Evolutionary conservation across 2,113 vertebrate species (phyloP).

Genomic region (Hemibagrus wyckioides): DNA sequence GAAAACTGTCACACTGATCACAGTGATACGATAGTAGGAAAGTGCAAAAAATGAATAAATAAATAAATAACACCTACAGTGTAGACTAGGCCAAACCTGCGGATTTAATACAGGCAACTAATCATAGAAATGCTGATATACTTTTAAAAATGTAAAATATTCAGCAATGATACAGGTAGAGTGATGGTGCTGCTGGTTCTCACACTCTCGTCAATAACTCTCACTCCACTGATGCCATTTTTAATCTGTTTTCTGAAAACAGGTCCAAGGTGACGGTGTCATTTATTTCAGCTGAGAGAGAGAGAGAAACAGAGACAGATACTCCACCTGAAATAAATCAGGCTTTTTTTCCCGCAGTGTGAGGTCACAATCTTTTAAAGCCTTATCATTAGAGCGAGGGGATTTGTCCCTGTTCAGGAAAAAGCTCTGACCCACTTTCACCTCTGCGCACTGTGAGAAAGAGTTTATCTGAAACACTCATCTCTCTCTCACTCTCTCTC

Average conservation of each 20-base stretch:
- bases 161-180: background rate
- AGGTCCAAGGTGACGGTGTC: background rate
- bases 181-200: background rate
- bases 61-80: too few species aligned
- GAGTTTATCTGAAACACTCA: constrained; percentile 4
- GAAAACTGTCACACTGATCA: too few species aligned
- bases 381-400: background rate
- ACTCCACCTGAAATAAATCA: background rate
- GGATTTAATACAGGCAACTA: background rate
- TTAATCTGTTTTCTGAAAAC: background rate
- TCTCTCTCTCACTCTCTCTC: background rate
- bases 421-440: constrained; percentile 70
- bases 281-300: background rate
- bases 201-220: background rate
- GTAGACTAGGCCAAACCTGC: too few species aligned
- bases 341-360: background rate
- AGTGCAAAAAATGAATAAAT: too few species aligned
- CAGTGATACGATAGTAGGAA: too few species aligned
- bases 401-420: constrained; percentile 52
- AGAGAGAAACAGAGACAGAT: background rate
- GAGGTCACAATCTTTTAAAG: constrained; percentile 15
- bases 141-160: background rate
- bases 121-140: background rate
- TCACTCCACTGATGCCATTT: background rate
- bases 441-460: constrained; percentile 40